Base-by-base conservation (phyloP, 2,888 invertebrate species). In the Athripsodes cinereus region DNA sequence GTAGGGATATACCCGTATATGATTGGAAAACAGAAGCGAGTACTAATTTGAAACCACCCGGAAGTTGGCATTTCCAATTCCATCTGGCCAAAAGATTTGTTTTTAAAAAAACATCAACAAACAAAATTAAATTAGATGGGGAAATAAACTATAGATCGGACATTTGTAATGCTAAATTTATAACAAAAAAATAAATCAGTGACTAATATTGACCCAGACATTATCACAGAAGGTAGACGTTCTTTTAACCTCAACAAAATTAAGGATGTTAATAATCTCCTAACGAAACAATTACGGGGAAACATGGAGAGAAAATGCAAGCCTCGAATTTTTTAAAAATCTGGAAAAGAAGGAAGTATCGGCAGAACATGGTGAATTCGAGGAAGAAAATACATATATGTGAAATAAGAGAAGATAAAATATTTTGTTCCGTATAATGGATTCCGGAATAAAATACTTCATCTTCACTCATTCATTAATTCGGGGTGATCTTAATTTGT, bases 31-130 rank as follows among this genome's bases (percentile, higher is more conserved):
- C 46, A 40, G 57, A 52, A 22, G 57, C 46, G 16, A 19, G 5
- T n/a, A 22, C 22, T 19, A 46, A 31, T 52, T 26, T 57, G 13
- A 57, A 57, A 22, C 18, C 48, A 19, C 52, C 57, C 13, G 57
- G 57, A 44, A 52, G 35, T 21, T 57, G 57, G 57, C 57, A 22
- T 22, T 56, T 56, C 40, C 34, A 51, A 22, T 56, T 56, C 22
- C 35, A 22, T n/a, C 51, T 16, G 18, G n/a, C 16, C 6, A 46
- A 46, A 16, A 46, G 47, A 31, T 52, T 57, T 52, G 19, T 52
- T 19, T 44, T 57, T n/a, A 26, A 19, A 16, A 46, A 52, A 53
- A 46, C 47, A n/a, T n/a, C n/a, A 20, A 21, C 22, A n/a, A 31
- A n/a, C 16, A 31, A 49, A 18, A 48, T 16, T 18, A 50, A 44